Evolutionary conservation across 2,113 vertebrate genomes (phyloP), one percentile per base, ranked within the genome.

Genomic region (Sorex fumeus): DNA sequence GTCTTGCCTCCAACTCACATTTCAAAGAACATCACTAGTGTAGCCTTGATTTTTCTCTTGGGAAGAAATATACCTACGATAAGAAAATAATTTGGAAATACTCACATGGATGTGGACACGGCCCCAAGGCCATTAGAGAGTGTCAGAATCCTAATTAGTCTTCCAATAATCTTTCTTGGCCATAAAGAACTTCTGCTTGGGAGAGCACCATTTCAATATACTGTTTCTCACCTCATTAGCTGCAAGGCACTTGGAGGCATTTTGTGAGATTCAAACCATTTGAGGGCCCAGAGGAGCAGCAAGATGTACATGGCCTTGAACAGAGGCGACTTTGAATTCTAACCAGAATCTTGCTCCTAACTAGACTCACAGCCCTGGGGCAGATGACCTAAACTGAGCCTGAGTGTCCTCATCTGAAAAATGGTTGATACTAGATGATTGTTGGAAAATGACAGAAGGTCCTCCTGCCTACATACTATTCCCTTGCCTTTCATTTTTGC

Each of bases 91-190:
- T 36, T 88, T 84, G 72, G 40, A 92, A 84, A 87, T 69, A 93
- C 19, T 91, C 79, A 80, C 86, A 80, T 90, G 67, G 83, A 67
- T 94, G 84, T 95, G 88, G 71, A 80, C 79, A 74, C 74, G 84
- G 62, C 87, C 23, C 45, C 57, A 92, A 76, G 80, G 75, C 75
- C 75, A 86, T 85, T 84, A 83, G 94, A 88, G 30, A 93, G 82
- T 83, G 36, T 92, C 92, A 93, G 50, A 93, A 95, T 92, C 74
- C 79, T 94, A 91, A 95, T 94, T 92, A 84, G 80, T 86, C 81
- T 82, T 84, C 81, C 91, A 62, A 69, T 88, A 72, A 71, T 89
- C 77, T 91, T 91, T 90, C 83, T 77, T 19, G 40, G 4, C 30
- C 9, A 69, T 60, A 53, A 91, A 93, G 92, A 84, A 78, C 64